Conservation (phyloP, 2,888 invertebrate genomes). For the Clitarchus hookeri region DNA sequence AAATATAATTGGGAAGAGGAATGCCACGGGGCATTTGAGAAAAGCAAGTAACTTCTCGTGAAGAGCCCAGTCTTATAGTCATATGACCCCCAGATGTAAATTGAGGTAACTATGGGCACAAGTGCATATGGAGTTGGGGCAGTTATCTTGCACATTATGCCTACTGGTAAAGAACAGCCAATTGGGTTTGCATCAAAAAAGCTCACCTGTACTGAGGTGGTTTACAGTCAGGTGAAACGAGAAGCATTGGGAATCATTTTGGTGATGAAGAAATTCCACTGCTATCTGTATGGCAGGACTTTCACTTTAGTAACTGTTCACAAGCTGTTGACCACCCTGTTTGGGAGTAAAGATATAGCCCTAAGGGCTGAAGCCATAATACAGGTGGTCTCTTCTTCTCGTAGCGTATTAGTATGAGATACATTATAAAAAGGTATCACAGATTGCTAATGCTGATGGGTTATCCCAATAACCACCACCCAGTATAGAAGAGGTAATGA, state of each 20-base stretch:
- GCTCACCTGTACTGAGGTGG: neutral
- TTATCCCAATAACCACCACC: neutral
- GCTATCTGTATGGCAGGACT: too few relatives aligned
- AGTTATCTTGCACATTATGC: neutral
- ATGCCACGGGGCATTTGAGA: neutral
- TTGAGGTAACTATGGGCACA: neutral
- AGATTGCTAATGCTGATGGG: neutral
- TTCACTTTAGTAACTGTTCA: too few relatives aligned
- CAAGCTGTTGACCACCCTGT: too few relatives aligned
- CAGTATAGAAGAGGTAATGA: neutral
- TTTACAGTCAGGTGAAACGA: neutral
- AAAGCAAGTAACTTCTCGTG: neutral
- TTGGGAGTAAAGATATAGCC: neutral
- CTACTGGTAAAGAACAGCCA: neutral
- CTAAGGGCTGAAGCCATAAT: neutral
- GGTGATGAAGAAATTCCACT: too few relatives aligned
- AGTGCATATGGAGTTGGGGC: neutral
- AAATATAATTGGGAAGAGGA: neutral
- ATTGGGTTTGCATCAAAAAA: neutral
- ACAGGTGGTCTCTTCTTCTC: neutral
- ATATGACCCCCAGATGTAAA: neutral
- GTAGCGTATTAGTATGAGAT: neutral
- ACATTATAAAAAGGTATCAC: neutral
- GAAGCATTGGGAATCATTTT: neutral
- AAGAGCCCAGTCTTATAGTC: slow-evolving; percentile 1